These are phyloP conservation scores for Butorides virescens DNA, from an alignment of 2,113 vertebrate genomes.

Conservation along the genomic window DNA sequence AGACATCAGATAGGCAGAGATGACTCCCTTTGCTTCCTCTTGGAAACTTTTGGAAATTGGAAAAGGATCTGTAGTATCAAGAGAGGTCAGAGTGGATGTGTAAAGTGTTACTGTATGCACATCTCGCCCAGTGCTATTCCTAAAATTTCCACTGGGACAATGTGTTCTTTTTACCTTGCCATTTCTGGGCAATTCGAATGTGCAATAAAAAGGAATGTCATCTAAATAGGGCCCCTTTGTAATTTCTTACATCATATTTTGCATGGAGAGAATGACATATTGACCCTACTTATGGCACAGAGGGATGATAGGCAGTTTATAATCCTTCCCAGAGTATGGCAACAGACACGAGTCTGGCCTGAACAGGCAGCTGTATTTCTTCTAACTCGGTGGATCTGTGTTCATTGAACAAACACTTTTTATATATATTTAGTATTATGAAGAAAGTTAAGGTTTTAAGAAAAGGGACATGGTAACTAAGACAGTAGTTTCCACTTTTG, in stretches of 20 bases:
- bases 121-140: not conserved
- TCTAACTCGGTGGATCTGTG: not conserved
- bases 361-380: not conserved
- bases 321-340: not conserved
- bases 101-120: not conserved
- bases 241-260: not conserved
- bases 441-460: not conserved
- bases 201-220: not conserved
- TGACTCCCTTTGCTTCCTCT: not conserved
- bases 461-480: not conserved
- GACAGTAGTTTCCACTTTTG: not conserved
- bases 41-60: constrained; percentile 6
- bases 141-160: not conserved
- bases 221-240: not conserved
- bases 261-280: not conserved
- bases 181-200: not conserved
- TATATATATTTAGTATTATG: not conserved
- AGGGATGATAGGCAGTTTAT: not conserved
- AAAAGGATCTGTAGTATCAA: not conserved
- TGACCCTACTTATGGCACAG: not conserved
- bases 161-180: not conserved
- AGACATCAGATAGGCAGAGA: not conserved
- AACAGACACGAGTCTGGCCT: not conserved
- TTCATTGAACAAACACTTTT: not conserved
- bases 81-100: not conserved